These are phyloP conservation scores for Chrysochloris asiatica DNA, from an alignment of 2,113 vertebrate species.

Conservation along the genomic window DNA sequence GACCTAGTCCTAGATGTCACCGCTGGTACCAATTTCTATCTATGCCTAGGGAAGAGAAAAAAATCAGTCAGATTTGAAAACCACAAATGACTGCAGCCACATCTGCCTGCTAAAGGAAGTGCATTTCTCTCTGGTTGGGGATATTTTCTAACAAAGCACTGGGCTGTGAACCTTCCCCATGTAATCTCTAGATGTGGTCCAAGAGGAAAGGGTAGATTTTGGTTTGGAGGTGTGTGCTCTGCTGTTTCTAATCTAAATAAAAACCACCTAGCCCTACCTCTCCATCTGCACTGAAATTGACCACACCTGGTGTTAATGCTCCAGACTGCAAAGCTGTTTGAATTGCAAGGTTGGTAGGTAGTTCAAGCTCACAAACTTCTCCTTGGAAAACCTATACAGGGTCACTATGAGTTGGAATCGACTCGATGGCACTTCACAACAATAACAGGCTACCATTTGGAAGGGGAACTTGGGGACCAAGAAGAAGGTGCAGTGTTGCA, in stretches of 20 bases:
- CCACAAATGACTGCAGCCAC: neutral
- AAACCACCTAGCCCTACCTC: too few relatives aligned
- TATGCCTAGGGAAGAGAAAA: neutral
- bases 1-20: constrained; percentile 27
- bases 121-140: neutral
- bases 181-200: neutral
- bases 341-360: too few relatives aligned
- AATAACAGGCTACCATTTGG: neutral
- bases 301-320: too few relatives aligned
- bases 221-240: neutral
- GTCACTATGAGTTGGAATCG: too few relatives aligned
- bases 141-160: neutral
- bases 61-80: neutral
- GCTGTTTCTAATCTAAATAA: too few relatives aligned
- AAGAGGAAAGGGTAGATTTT: neutral
- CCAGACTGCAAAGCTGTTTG: too few relatives aligned
- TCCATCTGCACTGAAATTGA: neutral
- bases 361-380: too few relatives aligned
- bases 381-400: too few relatives aligned
- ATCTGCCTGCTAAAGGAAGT: neutral
- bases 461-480: neutral
- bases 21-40: neutral
- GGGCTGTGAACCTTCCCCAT: neutral
- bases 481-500: too few relatives aligned
- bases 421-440: too few relatives aligned